Evolutionary conservation across 2,888 invertebrate genomes (phyloP).

Genomic region (Physocephala rufipes): DNA sequence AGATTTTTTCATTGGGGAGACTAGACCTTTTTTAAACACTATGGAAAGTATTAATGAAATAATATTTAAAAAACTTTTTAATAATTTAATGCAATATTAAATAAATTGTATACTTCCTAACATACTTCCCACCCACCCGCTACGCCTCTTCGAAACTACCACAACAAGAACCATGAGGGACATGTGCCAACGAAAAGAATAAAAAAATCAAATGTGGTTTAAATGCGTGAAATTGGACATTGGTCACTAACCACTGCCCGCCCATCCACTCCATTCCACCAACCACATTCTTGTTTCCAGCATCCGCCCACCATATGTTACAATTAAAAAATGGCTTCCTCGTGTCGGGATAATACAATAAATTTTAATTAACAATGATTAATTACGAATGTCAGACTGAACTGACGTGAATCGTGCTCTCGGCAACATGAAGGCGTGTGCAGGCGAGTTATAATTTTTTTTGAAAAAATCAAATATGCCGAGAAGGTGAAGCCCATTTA

Average conservation of each 20-base stretch:
- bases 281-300: not conserved
- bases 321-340: conserved; percentile 12
- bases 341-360: conserved; percentile 46
- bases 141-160: no score
- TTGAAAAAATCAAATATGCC: no score
- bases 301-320: conserved; percentile 25
- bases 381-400: conserved; percentile 53
- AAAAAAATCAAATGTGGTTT: conserved; percentile 16
- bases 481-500: no score
- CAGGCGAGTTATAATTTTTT: not conserved
- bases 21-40: no score
- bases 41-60: not conserved
- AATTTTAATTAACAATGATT: conserved; percentile 57
- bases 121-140: not conserved
- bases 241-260: not conserved
- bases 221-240: not conserved
- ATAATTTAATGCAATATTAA: conserved; percentile 11
- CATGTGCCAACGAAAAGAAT: conserved; percentile 7
- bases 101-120: not conserved
- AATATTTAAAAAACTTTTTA: not conserved
- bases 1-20: no score
- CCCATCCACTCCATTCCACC: not conserved
- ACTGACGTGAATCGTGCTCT: conserved; percentile 5
- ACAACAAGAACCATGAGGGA: not conserved
- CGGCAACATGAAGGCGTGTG: not conserved